Evolutionary conservation across 2,888 invertebrate genomes (phyloP).

Genomic region (Trachelus iudaicus): DNA sequence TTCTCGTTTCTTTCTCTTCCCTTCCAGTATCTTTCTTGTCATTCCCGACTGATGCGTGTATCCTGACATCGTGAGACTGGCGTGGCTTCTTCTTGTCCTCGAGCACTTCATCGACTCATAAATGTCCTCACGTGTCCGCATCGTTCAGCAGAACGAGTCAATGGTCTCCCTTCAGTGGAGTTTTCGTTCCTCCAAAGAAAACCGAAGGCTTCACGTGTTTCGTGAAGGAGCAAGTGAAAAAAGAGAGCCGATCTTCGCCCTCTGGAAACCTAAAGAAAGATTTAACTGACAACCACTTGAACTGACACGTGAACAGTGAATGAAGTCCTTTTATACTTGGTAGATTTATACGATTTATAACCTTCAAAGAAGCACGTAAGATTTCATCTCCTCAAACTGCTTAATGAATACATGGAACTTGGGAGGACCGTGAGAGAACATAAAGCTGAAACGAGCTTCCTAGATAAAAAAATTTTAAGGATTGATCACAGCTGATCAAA

Average conservation of each 20-base stretch:
- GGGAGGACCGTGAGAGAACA: background rate
- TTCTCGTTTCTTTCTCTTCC: background rate
- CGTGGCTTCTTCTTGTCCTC: background rate
- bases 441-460: background rate
- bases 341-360: background rate
- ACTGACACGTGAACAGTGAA: background rate
- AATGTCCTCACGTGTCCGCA: background rate
- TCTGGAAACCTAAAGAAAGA: background rate
- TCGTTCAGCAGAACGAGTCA: background rate
- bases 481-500: background rate
- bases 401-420: background rate
- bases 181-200: background rate
- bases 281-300: background rate
- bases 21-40: background rate
- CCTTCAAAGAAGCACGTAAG: background rate
- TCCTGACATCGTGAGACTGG: constrained; percentile 1
- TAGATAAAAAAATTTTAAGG: background rate
- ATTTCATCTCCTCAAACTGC: background rate
- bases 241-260: background rate
- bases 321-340: background rate
- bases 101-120: background rate
- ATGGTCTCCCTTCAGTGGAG: background rate
- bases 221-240: background rate
- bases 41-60: background rate
- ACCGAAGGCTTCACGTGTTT: background rate